Conservation (phyloP, 2,113 vertebrate species). For the Rhodinocichla rosea region DNA sequence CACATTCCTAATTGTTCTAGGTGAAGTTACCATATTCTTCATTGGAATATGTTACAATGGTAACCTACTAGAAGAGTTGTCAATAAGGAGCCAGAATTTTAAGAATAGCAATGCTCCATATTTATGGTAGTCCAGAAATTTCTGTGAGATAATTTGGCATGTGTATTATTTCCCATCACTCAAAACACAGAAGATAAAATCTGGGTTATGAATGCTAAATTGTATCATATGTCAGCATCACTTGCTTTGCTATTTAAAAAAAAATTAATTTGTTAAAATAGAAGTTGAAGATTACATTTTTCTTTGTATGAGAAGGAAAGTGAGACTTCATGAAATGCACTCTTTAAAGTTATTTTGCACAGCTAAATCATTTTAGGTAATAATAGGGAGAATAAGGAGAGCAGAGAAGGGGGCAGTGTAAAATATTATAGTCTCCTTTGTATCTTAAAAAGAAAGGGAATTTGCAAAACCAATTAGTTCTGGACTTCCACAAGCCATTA, state of each 20-base stretch:
- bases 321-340: background rate
- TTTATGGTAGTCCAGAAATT: background rate
- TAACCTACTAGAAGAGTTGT: background rate
- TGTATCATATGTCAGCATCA: background rate
- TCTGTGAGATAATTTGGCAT: background rate
- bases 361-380: background rate
- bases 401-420: background rate
- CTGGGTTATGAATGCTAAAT: background rate
- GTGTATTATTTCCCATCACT: background rate
- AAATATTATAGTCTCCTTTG: background rate
- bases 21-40: background rate
- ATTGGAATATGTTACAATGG: background rate
- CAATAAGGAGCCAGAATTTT: background rate
- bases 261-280: background rate
- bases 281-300: background rate
- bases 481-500: background rate
- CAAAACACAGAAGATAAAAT: background rate
- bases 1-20: background rate
- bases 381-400: background rate
- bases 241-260: background rate
- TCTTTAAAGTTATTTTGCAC: background rate
- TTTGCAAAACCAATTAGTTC: background rate
- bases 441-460: background rate
- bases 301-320: background rate
- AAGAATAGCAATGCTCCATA: background rate